These are phyloP conservation scores for Cinara cedri DNA, from an alignment of 2,888 invertebrate genomes.

Conservation along the genomic window DNA sequence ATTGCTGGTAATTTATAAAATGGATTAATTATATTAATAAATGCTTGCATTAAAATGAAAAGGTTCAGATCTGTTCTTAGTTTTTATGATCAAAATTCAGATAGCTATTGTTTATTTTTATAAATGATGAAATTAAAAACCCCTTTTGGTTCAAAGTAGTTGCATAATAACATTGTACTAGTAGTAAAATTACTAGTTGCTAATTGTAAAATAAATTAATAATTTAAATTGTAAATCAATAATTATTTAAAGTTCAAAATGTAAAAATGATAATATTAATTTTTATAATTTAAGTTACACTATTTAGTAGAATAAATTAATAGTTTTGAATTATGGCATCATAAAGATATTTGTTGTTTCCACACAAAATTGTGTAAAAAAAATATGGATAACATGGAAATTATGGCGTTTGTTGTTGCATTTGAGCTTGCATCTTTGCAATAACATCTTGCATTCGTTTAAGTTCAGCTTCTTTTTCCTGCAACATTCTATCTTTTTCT, in stretches of 20 bases:
- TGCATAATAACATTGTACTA: too few relatives aligned
- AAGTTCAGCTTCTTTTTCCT: slow-evolving; percentile 91
- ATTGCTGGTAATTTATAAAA: too few relatives aligned
- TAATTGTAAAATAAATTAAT: neutral
- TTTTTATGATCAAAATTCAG: too few relatives aligned
- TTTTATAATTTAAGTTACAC: neutral
- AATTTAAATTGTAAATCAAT: neutral
- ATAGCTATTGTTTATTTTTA: too few relatives aligned
- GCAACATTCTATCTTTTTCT: slow-evolving; percentile 83
- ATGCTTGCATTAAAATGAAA: too few relatives aligned
- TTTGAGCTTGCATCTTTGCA: slow-evolving; percentile 94
- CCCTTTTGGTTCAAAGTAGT: neutral
- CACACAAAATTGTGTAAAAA: neutral
- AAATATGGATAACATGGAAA: neutral
- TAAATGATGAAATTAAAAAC: neutral
- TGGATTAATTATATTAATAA: too few relatives aligned
- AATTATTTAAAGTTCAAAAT: neutral
- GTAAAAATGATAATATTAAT: neutral
- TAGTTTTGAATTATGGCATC: slow-evolving; percentile 17
- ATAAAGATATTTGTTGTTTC: neutral
- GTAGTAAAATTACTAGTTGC: too few relatives aligned
- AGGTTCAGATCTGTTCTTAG: too few relatives aligned
- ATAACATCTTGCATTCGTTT: slow-evolving; percentile 95
- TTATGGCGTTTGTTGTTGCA: slow-evolving; percentile 68
- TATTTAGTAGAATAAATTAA: slow-evolving; percentile 14